Percentiles rank a stretch among this genome's conserved stretches.
phyloP scores from a whole-genome alignment of 2,888 invertebrate genomes.

The Rotaria magnacalcarata region DNA sequence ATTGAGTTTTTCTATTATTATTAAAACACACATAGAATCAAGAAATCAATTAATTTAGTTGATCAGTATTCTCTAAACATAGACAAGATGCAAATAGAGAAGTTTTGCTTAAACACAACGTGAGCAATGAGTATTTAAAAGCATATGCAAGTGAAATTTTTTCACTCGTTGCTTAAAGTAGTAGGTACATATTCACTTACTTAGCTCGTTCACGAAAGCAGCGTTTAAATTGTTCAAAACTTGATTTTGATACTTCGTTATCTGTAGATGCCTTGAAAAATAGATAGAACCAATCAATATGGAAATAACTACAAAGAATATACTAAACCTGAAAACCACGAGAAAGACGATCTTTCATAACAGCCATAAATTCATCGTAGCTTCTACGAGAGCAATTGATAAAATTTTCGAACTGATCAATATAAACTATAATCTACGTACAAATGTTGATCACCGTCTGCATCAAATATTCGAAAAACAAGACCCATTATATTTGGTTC shows the following conservation, averaged over 20 bases:
- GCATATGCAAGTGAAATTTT: too few relatives aligned
- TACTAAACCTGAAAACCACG: conserved; percentile 69
- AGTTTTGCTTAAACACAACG: background rate
- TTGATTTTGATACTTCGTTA: background rate
- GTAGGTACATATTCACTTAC: background rate
- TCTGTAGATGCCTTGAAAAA: background rate
- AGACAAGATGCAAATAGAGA: background rate
- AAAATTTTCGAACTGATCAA: background rate
- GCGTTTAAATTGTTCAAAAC: conserved; percentile 20
- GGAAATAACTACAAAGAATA: too few relatives aligned
- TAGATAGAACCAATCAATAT: background rate
- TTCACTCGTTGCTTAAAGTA: background rate
- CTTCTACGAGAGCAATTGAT: conserved; percentile 60
- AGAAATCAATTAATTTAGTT: background rate
- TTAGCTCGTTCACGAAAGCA: conserved; percentile 27
- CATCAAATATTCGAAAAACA: conserved; percentile 94
- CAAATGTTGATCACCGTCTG: conserved; percentile 87
- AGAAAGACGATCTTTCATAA: conserved; percentile 93
- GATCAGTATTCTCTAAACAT: conserved; percentile 12
- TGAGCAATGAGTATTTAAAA: background rate
- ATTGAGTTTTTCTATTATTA: background rate
- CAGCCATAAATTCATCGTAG: conserved; percentile 93
- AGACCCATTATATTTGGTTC: conserved; percentile 82
- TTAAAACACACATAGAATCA: background rate
- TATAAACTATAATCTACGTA: background rate